phyloP scores from a whole-genome alignment of 2,888 invertebrate species.

The Lycophotia porphyrea region DNA sequence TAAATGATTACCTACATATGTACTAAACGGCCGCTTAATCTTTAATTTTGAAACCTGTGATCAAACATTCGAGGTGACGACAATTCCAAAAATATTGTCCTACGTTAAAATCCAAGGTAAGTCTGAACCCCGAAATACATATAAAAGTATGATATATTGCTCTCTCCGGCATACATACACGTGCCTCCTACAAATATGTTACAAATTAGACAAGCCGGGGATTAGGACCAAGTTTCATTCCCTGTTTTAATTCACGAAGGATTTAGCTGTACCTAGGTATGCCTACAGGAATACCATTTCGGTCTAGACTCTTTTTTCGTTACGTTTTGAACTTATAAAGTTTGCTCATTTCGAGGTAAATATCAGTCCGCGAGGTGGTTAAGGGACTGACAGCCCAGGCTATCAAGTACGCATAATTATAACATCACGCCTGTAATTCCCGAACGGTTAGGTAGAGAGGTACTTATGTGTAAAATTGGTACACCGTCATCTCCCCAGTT shows the following conservation, averaged over 20 bases:
- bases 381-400: not conserved
- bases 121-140: not conserved
- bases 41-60: not conserved
- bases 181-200: conserved; percentile 25
- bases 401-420: not conserved
- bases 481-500: not conserved
- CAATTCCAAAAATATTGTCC: not conserved
- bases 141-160: conserved; percentile 46
- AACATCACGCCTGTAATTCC: not conserved
- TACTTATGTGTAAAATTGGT: not conserved
- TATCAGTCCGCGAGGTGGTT: not conserved
- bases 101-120: conserved; percentile 17
- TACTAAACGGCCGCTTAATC: not conserved
- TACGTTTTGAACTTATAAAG: not conserved
- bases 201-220: conserved; percentile 30
- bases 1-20: not conserved
- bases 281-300: not conserved
- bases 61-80: not conserved
- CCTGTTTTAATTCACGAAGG: conserved; percentile 14
- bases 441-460: not conserved
- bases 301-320: not conserved
- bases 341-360: not conserved
- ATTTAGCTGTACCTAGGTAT: not conserved
- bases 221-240: conserved; percentile 23
- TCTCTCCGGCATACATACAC: conserved; percentile 22